phyloP scores from a whole-genome alignment of 2,797 vertebrate species.

The Hyperoplus lanceolatus region DNA sequence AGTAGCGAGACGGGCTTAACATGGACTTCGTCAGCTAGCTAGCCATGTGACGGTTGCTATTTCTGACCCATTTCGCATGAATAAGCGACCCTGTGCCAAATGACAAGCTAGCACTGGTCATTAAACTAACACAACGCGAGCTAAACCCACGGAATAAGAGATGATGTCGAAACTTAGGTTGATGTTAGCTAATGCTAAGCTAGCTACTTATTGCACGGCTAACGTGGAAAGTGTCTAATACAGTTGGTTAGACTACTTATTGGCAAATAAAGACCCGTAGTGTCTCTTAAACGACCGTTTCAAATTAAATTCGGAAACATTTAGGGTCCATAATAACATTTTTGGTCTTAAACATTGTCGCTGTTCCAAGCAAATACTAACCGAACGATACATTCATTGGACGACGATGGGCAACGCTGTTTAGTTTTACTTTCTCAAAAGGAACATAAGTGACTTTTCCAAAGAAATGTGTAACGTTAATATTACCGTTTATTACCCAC shows the following conservation, averaged over 20 bases:
- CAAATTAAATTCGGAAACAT: neutral
- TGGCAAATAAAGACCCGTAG: too few species aligned
- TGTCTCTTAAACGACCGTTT: rapidly evolving
- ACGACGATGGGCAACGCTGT: neutral
- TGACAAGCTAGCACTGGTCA: rapidly evolving
- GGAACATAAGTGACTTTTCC: neutral
- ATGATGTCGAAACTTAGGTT: conserved; percentile 23
- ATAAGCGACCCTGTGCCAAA: rapidly evolving
- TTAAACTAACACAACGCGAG: neutral
- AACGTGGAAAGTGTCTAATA: conserved; percentile 12
- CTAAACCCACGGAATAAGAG: conserved; percentile 4
- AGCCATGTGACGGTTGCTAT: neutral
- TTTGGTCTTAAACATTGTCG: too few species aligned
- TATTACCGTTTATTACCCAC: too few species aligned
- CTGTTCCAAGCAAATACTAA: neutral
- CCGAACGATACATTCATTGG: too few species aligned
- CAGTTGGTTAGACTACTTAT: neutral
- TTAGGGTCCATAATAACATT: neutral
- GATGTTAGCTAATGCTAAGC: conserved; percentile 53
- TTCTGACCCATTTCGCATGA: rapidly evolving
- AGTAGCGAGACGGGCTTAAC: conserved; percentile 1
- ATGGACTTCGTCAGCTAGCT: neutral
- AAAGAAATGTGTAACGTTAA: too few species aligned
- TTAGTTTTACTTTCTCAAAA: too few species aligned
- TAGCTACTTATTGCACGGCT: conserved; percentile 29